A percentile compares a stretch with the other conserved stretches of the same genome.
phyloP scores from a whole-genome alignment of 1,140 invertebrate genomes.

The Lamellibrachia luymesi region DNA sequence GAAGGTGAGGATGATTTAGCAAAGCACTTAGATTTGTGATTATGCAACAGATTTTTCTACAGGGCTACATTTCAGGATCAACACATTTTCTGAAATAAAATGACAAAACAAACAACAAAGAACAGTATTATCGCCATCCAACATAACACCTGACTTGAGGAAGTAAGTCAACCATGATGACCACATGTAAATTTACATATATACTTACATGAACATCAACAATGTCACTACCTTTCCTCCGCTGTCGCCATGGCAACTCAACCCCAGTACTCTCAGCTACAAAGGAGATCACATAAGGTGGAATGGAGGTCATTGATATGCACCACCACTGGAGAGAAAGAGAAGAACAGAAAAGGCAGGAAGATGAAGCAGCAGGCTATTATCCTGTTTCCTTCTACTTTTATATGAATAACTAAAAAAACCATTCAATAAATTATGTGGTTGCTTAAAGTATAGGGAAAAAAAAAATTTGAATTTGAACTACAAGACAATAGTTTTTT shows the following conservation, averaged over 20 bases:
- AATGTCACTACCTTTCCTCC: conserved; percentile 42
- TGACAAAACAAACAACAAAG: neutral
- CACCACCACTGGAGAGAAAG: neutral
- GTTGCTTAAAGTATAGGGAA: too few relatives aligned
- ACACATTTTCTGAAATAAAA: neutral
- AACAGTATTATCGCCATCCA: neutral
- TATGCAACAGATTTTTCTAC: neutral
- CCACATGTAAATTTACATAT: neutral
- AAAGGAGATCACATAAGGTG: neutral
- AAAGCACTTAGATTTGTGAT: neutral
- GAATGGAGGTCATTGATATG: neutral
- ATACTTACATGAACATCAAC: conserved; percentile 50
- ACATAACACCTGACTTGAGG: neutral
- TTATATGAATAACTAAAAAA: too few relatives aligned
- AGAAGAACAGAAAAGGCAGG: neutral
- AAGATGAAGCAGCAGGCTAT: too few relatives aligned
- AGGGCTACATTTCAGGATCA: neutral
- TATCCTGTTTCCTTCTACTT: too few relatives aligned
- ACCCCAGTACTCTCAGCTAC: neutral
- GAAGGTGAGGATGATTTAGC: neutral
- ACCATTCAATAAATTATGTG: too few relatives aligned
- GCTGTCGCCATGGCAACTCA: conserved; percentile 45
- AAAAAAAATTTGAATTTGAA: too few relatives aligned
- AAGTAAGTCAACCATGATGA: neutral
- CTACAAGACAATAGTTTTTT: too few relatives aligned